Evolutionary conservation across 2,113 vertebrate genomes (phyloP).

Genomic region (Excalfactoria chinensis): DNA sequence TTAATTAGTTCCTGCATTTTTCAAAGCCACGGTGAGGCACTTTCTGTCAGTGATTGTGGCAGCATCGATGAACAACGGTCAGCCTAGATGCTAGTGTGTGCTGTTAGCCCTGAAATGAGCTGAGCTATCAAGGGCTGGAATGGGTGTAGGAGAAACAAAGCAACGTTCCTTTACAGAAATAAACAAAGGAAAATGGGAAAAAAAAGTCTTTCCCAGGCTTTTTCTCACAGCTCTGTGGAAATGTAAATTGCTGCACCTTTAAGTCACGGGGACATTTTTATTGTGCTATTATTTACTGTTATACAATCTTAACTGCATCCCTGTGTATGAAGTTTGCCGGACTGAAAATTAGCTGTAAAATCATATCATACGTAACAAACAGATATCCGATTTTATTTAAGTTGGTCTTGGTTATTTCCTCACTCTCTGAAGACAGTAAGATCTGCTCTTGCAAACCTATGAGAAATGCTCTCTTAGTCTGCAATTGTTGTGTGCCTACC

Average conservation of each 20-base stretch:
- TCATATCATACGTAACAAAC: neutral
- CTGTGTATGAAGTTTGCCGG: neutral
- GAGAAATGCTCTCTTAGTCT: no score
- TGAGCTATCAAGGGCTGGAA: neutral
- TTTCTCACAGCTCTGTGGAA: neutral
- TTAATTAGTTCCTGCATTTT: neutral
- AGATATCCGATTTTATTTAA: neutral
- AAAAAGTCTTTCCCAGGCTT: neutral
- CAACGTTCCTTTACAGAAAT: neutral
- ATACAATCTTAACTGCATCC: neutral
- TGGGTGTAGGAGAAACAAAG: neutral
- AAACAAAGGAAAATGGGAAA: neutral
- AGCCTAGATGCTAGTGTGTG: neutral
- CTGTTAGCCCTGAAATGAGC: neutral
- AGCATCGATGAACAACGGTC: neutral
- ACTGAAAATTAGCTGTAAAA: slow-evolving; percentile 26
- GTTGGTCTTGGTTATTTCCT: no score
- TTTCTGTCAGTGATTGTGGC: neutral
- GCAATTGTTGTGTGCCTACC: no score
- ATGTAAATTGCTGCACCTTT: neutral
- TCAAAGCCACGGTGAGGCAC: neutral
- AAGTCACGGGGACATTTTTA: neutral
- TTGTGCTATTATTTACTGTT: neutral
- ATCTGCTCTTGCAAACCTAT: no score
- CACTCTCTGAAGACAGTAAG: no score